Evolutionary conservation across 2,888 invertebrate species (phyloP), one percentile per base, ranked within the genome.

Genomic region (Scelioninae gen. 2): DNA sequence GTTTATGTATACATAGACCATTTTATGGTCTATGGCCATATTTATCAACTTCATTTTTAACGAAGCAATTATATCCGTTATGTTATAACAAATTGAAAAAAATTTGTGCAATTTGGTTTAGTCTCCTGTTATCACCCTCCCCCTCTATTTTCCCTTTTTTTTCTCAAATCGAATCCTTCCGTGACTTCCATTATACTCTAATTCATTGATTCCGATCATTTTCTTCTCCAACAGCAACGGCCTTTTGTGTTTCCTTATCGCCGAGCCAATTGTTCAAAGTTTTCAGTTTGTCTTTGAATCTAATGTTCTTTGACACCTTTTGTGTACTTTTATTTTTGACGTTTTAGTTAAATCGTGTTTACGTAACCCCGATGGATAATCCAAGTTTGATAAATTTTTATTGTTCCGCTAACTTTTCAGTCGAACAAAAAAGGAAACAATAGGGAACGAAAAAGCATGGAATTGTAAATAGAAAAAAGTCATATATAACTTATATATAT

Each of bases 271-370:
- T 57, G 67, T 67, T 67, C 57, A 41, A 57, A 57, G 57, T 65
- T 55, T 45, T 37, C 46, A 55, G 65, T 55, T 67, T 67, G 67
- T 67, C 67, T 67, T 67, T 67, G 67, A 57, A 41, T 67, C 41
- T 67, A 67, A 67, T 57, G 41, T 67, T 33, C 57, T 67, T 67
- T 67, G 57, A 67, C 57, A 57, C 67, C 50, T 57, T 67, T 65
- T 65, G 46, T 65, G 55, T 37, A 33, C 46, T 18, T 65, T 65
- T 46, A 55, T 45, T 55, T 41, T 31, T 13, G 58, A 60, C 52
- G 37, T 28, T 68, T 52, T n/a, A 58, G 43, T 60, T 58, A 58
- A 60, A 52, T 52, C 15, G 37, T 45, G 52, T 58, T 68, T 68
- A 45, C 50, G 39, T 50, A 48, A 67, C 18, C 57, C 19, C 16